phyloP scores from a whole-genome alignment of 2,888 invertebrate species.

The Pheosia tremula region DNA sequence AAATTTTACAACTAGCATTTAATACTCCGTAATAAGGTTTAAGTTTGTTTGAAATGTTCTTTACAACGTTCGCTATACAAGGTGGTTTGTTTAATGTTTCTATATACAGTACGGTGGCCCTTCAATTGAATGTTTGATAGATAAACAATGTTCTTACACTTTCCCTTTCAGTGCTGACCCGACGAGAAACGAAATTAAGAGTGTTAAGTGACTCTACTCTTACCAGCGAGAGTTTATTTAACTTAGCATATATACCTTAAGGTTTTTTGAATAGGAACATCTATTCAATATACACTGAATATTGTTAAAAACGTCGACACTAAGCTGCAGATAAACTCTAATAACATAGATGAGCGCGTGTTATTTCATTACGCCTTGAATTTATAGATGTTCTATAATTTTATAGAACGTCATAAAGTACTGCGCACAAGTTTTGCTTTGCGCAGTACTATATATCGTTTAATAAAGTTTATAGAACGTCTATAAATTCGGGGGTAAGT shows the following conservation, averaged over 20 bases:
- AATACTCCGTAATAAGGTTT: neutral
- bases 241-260: neutral
- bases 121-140: constrained; percentile 37
- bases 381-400: too few relatives aligned
- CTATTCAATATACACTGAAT: too few relatives aligned
- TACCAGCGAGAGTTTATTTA: constrained; percentile 1
- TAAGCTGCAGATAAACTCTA: too few relatives aligned
- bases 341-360: too few relatives aligned
- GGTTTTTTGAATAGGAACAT: neutral
- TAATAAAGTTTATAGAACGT: too few relatives aligned
- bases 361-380: too few relatives aligned
- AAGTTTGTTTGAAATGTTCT: constrained; percentile 6
- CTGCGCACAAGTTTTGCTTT: too few relatives aligned
- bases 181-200: constrained; percentile 37
- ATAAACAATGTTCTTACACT: constrained; percentile 45
- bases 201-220: constrained; percentile 23
- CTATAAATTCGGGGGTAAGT: too few relatives aligned
- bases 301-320: too few relatives aligned
- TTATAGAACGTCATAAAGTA: too few relatives aligned
- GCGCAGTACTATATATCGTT: too few relatives aligned
- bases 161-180: constrained; percentile 38
- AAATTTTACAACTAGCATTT: neutral
- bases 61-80: neutral
- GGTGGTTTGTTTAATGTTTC: constrained; percentile 11
- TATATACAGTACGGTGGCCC: constrained; percentile 28